A percentile compares a stretch with the other conserved stretches of the same genome.
Evolutionary conservation across 2,797 vertebrate species (phyloP).

Genomic region (Crax fasciolata): DNA sequence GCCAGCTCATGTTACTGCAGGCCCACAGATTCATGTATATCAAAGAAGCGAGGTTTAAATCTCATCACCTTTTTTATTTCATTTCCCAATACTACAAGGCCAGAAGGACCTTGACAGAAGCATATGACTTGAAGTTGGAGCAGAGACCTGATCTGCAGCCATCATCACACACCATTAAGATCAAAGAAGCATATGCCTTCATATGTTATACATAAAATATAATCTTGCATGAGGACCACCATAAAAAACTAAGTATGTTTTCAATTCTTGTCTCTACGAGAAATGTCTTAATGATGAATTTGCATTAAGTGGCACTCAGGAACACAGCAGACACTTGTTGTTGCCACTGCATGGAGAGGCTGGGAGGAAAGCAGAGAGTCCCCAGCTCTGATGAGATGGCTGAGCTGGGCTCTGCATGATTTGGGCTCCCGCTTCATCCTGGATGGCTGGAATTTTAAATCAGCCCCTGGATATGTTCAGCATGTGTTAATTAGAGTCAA

Average conservation of each 20-base stretch:
- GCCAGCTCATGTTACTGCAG: neutral
- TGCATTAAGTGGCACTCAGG: neutral
- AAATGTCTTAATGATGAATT: neutral
- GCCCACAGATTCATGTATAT: neutral
- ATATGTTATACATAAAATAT: neutral
- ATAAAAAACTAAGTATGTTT: neutral
- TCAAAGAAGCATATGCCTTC: neutral
- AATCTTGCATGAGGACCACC: neutral
- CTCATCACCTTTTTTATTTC: neutral
- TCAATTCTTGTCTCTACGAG: neutral
- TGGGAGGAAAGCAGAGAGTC: neutral
- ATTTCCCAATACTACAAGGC: neutral
- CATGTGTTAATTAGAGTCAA: slow-evolving; percentile 30
- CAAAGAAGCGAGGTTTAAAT: neutral
- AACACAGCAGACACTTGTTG: neutral
- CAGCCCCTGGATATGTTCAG: neutral
- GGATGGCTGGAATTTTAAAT: neutral
- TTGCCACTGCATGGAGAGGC: fast-evolving
- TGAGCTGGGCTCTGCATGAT: neutral
- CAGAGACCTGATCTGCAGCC: neutral
- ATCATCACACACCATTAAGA: neutral
- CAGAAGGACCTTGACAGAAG: neutral
- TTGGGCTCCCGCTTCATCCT: neutral
- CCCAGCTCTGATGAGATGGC: neutral
- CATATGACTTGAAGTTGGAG: neutral